Percentiles rank a stretch among this genome's conserved stretches.
These are phyloP conservation scores for Montipora efflorescens DNA, from an alignment of 64 coral and sea anemone genomes.

Conservation along the genomic window DNA sequence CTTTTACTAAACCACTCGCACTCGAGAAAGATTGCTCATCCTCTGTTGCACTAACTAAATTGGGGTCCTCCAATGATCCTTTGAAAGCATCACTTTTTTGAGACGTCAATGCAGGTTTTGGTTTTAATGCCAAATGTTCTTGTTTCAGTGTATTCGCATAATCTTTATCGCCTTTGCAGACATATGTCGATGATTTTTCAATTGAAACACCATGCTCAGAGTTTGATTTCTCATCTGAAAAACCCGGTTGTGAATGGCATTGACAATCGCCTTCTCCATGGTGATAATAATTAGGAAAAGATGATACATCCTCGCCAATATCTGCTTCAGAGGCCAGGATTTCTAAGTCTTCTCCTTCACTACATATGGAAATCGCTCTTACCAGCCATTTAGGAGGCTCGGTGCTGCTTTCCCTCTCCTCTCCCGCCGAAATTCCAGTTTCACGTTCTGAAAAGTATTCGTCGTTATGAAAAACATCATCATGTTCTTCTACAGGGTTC, in stretches of 20 bases:
- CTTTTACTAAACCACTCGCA: not conserved
- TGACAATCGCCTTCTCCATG: not conserved
- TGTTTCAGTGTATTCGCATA: not conserved
- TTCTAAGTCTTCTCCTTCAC: conserved; percentile 96
- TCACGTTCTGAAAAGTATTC: conserved; percentile 25
- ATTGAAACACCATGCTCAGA: not conserved
- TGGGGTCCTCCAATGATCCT: not conserved
- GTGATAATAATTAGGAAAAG: conserved; percentile 70
- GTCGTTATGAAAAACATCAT: conserved; percentile 68
- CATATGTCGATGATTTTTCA: not conserved
- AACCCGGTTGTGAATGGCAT: not conserved
- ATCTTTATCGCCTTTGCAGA: not conserved
- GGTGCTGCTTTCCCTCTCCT: not conserved
- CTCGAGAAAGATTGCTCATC: conserved; percentile 23
- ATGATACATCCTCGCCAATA: not conserved
- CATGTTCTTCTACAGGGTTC: conserved; percentile 15
- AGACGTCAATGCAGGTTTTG: not conserved
- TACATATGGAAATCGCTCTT: conserved; percentile 96
- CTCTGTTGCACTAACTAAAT: not conserved
- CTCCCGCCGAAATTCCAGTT: conserved; percentile 28
- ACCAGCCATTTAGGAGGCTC: conserved; percentile 77
- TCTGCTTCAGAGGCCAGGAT: conserved; percentile 88
- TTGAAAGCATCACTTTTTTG: not conserved
- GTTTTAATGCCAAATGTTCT: not conserved
- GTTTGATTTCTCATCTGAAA: not conserved